Conservation (phyloP, 1,140 invertebrate species). For the Metaphire vulgaris region DNA sequence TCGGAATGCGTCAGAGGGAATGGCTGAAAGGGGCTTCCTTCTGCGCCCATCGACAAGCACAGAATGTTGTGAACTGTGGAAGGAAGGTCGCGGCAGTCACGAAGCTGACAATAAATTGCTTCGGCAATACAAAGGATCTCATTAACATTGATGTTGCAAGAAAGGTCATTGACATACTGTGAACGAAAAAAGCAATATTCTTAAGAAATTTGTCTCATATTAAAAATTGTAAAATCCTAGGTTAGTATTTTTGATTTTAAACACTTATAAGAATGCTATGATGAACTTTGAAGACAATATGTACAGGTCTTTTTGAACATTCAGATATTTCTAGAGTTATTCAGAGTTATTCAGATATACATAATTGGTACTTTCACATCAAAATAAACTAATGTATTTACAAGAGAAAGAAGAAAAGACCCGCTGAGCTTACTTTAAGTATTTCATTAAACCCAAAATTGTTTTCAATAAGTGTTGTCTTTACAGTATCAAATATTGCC, state of each 20-base stretch:
- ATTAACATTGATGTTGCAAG: conserved; percentile 72
- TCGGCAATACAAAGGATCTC: conserved; percentile 75
- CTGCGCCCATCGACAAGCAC: not conserved
- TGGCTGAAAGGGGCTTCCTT: not conserved
- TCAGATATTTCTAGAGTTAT: no score
- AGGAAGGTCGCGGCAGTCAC: not conserved
- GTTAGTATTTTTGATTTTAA: conserved; percentile 2
- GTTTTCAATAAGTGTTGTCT: conserved; percentile 74
- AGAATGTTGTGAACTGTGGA: not conserved
- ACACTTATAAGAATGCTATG: conserved; percentile 25
- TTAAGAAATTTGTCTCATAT: conserved; percentile 24
- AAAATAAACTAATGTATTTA: no score
- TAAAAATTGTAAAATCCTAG: conserved; percentile 17
- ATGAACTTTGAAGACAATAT: no score
- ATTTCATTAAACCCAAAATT: conserved; percentile 93
- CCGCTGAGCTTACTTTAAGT: conserved; percentile 79
- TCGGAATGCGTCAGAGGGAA: not conserved
- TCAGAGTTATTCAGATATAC: no score
- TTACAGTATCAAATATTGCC: conserved; percentile 83
- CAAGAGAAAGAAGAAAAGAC: no score
- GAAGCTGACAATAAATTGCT: conserved; percentile 75
- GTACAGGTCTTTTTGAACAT: no score
- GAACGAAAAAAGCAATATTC: conserved; percentile 47
- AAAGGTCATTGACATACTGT: conserved; percentile 87
- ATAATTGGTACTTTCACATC: no score